Evolutionary conservation across 2,113 vertebrate species (phyloP), one percentile per base, ranked within the genome.

Genomic region (Ammospiza caudacuta): DNA sequence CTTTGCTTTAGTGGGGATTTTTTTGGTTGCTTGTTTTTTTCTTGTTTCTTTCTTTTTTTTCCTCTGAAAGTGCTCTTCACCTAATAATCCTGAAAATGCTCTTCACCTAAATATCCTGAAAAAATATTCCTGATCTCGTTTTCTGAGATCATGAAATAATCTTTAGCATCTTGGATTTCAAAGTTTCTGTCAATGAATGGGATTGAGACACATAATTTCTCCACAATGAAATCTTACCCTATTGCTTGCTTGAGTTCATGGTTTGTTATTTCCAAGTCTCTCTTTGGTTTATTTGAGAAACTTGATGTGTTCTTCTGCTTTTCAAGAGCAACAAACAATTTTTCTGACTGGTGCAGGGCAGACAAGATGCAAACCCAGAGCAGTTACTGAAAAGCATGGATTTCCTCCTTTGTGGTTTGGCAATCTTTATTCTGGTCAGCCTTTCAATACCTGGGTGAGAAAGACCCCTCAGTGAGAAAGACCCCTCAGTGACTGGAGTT

Each of bases 211-310:
- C 5, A 22, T 57, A 2, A 64, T 17, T 91, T 89, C 22, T 85
- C 13, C n/a, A 29, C 25, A 46, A 27, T 4, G 64, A 21, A 41
- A 66, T 46, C 22, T 37, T 68, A 31, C 8, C 7, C 24, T 72
- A 0, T 52, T 78, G 21, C 33, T 74, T 2, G 0, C 12, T 69
- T 57, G n/a, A 87, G 15, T 1, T 3, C 23, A 9, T 0, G 1
- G 7, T 72, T 96, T 59, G 9, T 43, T 74, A 44, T 81, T 92
- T 90, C 17, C 16, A n/a, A 31, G 20, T 67, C 37, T 51, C 46
- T 76, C 35, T 64, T 35, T 33, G n/a, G 18, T 92, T 91, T 75
- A 41, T 25, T 70, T 27, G 52, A 72, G 52, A 77, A 86, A n/a
- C 29, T 52, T 35, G 28, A 33, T 72, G 62, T 10, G 2, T 46